phyloP scores from a whole-genome alignment of 1,140 invertebrate species.

The Laupala kohalensis region DNA sequence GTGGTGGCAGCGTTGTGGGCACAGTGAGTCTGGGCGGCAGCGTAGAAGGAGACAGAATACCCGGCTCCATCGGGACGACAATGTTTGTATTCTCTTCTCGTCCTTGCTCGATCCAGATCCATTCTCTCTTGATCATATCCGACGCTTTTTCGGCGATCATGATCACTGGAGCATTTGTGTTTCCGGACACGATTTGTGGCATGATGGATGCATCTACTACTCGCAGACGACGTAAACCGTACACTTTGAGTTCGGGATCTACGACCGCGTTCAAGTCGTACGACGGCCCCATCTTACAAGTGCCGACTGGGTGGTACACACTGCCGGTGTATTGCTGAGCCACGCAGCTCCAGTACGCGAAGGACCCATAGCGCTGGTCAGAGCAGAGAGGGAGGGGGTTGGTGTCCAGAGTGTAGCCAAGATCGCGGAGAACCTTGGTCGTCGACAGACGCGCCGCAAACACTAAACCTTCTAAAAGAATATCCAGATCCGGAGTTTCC shows the following conservation, averaged over 20 bases:
- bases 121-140: conserved; percentile 31
- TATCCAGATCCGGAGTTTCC: conserved; percentile 23
- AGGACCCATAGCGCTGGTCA: conserved; percentile 35
- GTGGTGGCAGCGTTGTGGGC: neutral
- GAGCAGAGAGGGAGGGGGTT: conserved; percentile 20
- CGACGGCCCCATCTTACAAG: conserved; percentile 34
- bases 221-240: conserved; percentile 26
- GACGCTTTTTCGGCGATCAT: conserved; percentile 39
- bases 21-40: neutral
- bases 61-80: neutral
- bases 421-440: conserved; percentile 21
- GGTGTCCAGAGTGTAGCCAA: conserved; percentile 17
- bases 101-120: neutral
- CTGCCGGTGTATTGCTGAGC: conserved; percentile 19
- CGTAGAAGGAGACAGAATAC: neutral
- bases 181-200: conserved; percentile 32
- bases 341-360: conserved; percentile 30
- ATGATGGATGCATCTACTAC: conserved; percentile 34
- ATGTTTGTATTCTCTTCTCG: conserved; percentile 2
- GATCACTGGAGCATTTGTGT: conserved; percentile 25
- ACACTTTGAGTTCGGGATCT: conserved; percentile 31
- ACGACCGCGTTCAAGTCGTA: conserved; percentile 32
- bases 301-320: conserved; percentile 26
- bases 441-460: conserved; percentile 25
- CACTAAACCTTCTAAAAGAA: conserved; percentile 26